Conservation (phyloP, 2,113 vertebrate genomes). For the Phalacrocorax carbo region DNA sequence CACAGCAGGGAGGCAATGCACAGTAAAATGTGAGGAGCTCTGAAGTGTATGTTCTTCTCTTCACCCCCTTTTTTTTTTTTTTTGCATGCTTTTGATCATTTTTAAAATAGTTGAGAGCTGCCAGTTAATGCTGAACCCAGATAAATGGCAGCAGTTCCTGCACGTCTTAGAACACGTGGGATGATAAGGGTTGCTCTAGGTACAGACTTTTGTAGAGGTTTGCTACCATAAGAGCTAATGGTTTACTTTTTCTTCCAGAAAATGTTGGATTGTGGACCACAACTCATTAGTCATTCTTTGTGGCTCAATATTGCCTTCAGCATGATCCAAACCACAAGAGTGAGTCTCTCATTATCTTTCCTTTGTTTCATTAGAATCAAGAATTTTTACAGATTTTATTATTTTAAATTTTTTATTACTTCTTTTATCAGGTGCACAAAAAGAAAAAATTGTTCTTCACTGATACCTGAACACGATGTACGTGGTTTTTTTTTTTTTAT, state of each 20-base stretch:
- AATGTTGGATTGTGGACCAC: not conserved
- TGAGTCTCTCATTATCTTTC: not conserved
- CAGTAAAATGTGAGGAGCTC: constrained; percentile 1
- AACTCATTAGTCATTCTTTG: not conserved
- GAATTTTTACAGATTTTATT: not conserved
- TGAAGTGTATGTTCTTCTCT: not conserved
- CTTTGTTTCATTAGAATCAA: not conserved
- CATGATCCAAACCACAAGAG: not conserved
- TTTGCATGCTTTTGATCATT: not conserved
- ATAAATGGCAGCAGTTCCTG: not conserved
- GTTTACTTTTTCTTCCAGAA: not conserved
- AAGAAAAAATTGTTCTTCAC: not conserved
- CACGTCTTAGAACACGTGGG: not conserved
- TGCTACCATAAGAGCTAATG: not conserved
- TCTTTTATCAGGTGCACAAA: not conserved
- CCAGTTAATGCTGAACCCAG: not conserved
- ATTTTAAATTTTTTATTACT: not conserved
- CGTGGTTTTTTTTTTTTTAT: not conserved
- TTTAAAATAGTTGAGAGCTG: not conserved
- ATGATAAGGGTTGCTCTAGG: not conserved
- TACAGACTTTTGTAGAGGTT: not conserved
- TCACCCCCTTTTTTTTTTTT: not conserved
- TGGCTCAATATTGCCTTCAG: not conserved
- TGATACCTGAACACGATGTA: not conserved
- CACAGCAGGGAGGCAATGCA: constrained; percentile 2